Percentiles rank a stretch among this genome's conserved stretches.
Conservation (phyloP, 64 coral and sea anemone species). For the Hydrozoanthus tunicans region DNA sequence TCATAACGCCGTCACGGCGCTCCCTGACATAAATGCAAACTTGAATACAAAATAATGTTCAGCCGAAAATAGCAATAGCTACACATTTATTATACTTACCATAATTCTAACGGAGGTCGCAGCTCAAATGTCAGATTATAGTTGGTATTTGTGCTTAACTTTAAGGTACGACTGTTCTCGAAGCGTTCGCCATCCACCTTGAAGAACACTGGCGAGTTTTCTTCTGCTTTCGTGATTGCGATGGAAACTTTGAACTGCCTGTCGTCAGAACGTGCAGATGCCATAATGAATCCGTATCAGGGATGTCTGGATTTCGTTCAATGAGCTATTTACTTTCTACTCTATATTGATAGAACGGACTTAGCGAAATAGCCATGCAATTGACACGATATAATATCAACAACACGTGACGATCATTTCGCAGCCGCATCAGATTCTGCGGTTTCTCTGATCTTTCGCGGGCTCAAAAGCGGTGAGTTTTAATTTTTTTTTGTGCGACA, state of each 20-base stretch:
- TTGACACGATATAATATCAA: background rate
- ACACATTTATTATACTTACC: slow-evolving; percentile 48
- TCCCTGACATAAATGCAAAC: background rate
- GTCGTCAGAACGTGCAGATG: slow-evolving; percentile 72
- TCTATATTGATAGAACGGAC: background rate
- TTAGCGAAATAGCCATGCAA: background rate
- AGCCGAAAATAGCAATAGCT: background rate
- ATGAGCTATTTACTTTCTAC: background rate
- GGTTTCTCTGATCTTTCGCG: background rate
- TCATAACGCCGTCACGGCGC: too few species aligned
- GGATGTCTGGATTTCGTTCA: background rate
- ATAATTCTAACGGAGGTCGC: slow-evolving; percentile 75
- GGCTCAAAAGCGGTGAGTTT: background rate
- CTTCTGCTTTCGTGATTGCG: slow-evolving; percentile 71
- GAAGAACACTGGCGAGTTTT: slow-evolving; percentile 91
- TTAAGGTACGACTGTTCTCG: slow-evolving; percentile 88
- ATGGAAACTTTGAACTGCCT: slow-evolving; percentile 73
- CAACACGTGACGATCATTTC: background rate
- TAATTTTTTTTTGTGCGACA: too few species aligned
- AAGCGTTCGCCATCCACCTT: slow-evolving; percentile 96
- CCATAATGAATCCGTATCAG: slow-evolving; percentile 48
- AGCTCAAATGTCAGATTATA: slow-evolving; percentile 86
- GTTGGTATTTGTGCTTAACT: slow-evolving; percentile 76
- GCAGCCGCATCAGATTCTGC: background rate
- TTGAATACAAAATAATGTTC: background rate